phyloP scores from a whole-genome alignment of 2,113 vertebrate species.

The Neolamprologus falcicula region DNA sequence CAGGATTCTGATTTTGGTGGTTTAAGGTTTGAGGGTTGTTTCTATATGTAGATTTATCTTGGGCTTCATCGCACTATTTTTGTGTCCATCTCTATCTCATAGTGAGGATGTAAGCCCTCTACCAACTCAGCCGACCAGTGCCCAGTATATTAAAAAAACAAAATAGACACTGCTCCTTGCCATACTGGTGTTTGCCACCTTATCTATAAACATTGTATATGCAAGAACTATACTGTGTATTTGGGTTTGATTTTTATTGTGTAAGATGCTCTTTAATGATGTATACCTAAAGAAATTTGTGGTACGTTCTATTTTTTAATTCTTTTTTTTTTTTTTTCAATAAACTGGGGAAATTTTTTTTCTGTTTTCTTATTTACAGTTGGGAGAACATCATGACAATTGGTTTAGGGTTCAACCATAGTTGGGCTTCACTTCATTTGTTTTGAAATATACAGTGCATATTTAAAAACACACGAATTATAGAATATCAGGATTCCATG shows the following conservation, averaged over 20 bases:
- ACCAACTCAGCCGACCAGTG: not conserved
- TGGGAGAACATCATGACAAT: not conserved
- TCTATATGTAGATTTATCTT: not conserved
- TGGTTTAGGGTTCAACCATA: not conserved
- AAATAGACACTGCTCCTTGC: constrained; percentile 18
- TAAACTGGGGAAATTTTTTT: constrained; percentile 5
- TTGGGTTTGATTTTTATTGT: constrained; percentile 71
- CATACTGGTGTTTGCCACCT: constrained; percentile 5
- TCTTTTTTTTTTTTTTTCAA: constrained; percentile 3
- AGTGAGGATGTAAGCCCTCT: not conserved
- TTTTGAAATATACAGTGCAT: not conserved
- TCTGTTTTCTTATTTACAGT: constrained; percentile 1
- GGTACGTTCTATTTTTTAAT: constrained; percentile 68
- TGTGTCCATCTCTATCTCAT: constrained; percentile 1
- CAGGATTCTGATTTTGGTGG: not conserved
- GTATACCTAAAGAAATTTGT: constrained; percentile 66
- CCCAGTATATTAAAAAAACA: not conserved
- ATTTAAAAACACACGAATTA: not conserved
- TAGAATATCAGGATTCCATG: not conserved
- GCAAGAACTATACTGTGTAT: constrained; percentile 77
- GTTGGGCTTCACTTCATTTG: not conserved
- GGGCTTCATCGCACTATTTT: not conserved
- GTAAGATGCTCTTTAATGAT: constrained; percentile 60
- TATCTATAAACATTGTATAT: constrained; percentile 59
- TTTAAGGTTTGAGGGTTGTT: not conserved